A percentile compares a stretch with the other conserved stretches of the same genome.
These are phyloP conservation scores for Lucifuga dentata DNA, from an alignment of 2,113 vertebrate genomes.

Conservation along the genomic window DNA sequence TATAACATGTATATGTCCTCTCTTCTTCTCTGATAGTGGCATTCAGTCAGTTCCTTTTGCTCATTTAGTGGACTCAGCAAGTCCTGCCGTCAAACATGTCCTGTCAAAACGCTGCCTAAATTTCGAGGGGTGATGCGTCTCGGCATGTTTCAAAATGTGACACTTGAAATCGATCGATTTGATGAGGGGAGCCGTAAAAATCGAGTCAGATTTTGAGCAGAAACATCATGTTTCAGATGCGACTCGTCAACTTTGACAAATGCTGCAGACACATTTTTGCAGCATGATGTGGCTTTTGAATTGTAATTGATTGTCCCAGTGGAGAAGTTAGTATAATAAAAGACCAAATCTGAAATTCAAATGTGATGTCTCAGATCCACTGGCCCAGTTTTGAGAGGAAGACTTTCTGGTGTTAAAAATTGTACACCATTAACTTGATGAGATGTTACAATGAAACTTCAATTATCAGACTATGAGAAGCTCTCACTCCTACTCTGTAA, in stretches of 20 bases:
- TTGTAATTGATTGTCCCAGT: not conserved
- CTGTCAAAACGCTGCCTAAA: slow-evolving; percentile 2
- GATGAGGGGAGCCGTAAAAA: not conserved
- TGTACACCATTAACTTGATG: too few relatives aligned
- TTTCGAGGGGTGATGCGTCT: slow-evolving; percentile 6
- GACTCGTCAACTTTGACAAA: too few relatives aligned
- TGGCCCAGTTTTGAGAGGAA: not conserved
- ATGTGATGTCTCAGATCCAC: not conserved
- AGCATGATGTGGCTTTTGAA: not conserved
- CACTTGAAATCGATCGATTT: not conserved
- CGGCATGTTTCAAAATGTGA: slow-evolving; percentile 10
- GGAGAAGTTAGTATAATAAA: not conserved
- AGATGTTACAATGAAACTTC: too few relatives aligned
- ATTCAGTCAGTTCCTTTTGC: not conserved
- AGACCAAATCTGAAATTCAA: slow-evolving; percentile 22
- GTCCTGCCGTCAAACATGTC: slow-evolving; percentile 5
- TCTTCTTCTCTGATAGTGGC: not conserved
- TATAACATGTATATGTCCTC: not conserved
- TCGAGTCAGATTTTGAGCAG: not conserved
- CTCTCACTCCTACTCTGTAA: too few relatives aligned
- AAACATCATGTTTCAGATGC: too few relatives aligned
- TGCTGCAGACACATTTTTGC: too few relatives aligned
- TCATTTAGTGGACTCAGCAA: slow-evolving; percentile 9
- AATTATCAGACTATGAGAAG: too few relatives aligned
- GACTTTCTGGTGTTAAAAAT: too few relatives aligned